Conservation (phyloP, 1,140 invertebrate genomes). For the Telenomus remus region DNA sequence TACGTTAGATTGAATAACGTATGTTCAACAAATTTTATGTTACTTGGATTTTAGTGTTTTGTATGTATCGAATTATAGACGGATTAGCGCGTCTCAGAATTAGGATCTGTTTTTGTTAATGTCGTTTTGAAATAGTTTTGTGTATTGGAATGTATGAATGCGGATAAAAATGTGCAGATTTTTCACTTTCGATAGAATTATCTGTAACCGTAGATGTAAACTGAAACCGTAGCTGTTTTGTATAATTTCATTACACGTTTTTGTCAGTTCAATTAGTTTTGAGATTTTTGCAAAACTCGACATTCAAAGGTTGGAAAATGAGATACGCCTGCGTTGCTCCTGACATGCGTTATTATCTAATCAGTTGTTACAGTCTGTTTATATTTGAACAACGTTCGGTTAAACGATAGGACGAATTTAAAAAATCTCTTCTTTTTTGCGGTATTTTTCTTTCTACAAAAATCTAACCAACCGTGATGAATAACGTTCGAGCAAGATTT, state of each 20-base stretch:
- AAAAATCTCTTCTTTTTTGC: slow-evolving; percentile 11
- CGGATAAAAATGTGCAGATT: too few species aligned
- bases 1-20: slow-evolving; percentile 18
- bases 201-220: too few species aligned
- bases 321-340: slow-evolving; percentile 11
- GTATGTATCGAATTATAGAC: slow-evolving; percentile 4
- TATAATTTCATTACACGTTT: too few species aligned
- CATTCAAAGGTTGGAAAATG: too few species aligned
- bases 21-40: slow-evolving; percentile 16
- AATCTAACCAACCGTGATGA: background rate
- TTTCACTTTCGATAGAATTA: too few species aligned
- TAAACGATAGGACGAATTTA: slow-evolving; percentile 19
- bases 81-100: slow-evolving; percentile 1
- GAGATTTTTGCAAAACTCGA: too few species aligned
- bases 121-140: background rate
- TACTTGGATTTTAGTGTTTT: slow-evolving; percentile 20
- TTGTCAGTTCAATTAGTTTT: too few species aligned
- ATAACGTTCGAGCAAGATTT: background rate
- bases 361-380: slow-evolving; percentile 43
- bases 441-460: background rate
- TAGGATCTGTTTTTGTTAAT: too few species aligned
- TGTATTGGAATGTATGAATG: slow-evolving; percentile 1
- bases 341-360: slow-evolving; percentile 34
- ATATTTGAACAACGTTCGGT: slow-evolving; percentile 32
- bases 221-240: too few species aligned